These are phyloP conservation scores for Euschistus heros DNA, from an alignment of 1,140 invertebrate species.

Conservation along the genomic window DNA sequence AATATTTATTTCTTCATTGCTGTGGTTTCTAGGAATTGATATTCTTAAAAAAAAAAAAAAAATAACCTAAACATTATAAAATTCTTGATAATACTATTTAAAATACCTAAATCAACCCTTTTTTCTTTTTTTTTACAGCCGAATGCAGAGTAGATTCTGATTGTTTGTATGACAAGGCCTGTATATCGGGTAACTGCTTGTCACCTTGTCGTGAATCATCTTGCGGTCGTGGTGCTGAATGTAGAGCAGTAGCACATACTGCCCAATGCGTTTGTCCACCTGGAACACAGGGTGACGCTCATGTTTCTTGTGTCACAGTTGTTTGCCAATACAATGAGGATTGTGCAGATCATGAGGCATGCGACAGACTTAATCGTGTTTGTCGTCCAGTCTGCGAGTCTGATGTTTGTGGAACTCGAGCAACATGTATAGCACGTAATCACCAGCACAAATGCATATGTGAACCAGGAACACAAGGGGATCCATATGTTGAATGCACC, in stretches of 20 bases:
- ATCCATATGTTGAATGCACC: conserved; percentile 65
- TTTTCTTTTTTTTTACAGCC: conserved; percentile 43
- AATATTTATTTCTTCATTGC: not conserved
- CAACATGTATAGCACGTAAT: conserved; percentile 56
- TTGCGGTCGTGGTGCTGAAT: conserved; percentile 71
- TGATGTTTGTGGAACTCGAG: conserved; percentile 61
- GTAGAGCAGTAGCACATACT: conserved; percentile 52
- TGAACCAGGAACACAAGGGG: conserved; percentile 57
- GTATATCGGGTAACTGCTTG: conserved; percentile 63
- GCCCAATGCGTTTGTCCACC: conserved; percentile 70
- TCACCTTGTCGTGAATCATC: conserved; percentile 58
- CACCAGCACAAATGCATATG: conserved; percentile 73
- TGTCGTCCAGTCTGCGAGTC: conserved; percentile 67
- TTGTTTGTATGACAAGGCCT: conserved; percentile 77
- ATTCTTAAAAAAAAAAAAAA: conserved; percentile 5
- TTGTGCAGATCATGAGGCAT: conserved; percentile 73
- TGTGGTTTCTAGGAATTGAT: not conserved
- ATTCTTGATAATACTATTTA: too few species aligned
- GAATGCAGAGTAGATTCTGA: conserved; percentile 71
- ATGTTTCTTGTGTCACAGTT: conserved; percentile 64
- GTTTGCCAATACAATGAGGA: conserved; percentile 82
- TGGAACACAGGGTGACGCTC: conserved; percentile 74
- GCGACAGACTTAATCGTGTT: conserved; percentile 70
- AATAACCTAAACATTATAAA: too few species aligned
- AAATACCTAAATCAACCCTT: too few species aligned